Conservation (phyloP, 2,113 vertebrate genomes). For the Rhabdomys dilectus region DNA sequence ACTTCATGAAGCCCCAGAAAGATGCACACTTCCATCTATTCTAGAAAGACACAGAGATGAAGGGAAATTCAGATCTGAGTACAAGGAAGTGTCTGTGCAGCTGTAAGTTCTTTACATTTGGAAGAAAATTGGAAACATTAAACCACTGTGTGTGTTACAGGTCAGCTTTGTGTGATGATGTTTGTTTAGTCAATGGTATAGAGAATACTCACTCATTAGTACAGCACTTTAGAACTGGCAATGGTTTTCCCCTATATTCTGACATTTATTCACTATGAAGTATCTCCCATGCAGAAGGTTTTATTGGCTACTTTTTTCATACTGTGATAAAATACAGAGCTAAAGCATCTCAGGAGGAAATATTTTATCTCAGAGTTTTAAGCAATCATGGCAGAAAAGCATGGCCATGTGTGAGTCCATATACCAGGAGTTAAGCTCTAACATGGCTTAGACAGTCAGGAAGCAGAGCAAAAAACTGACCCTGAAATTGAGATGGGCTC, state of each 20-base stretch:
- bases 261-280: background rate
- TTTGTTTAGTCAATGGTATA: background rate
- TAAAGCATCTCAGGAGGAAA: background rate
- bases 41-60: background rate
- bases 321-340: background rate
- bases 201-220: background rate
- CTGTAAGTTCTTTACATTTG: background rate
- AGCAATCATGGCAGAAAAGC: background rate
- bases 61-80: background rate
- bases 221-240: background rate
- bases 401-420: too few relatives aligned
- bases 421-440: background rate
- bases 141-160: background rate
- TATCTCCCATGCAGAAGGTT: background rate
- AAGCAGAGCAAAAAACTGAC: background rate
- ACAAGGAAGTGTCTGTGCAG: background rate
- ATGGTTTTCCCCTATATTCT: background rate
- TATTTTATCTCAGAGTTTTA: background rate
- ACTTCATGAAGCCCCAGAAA: background rate
- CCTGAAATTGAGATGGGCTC: background rate
- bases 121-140: background rate
- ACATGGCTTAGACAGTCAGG: background rate
- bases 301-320: background rate
- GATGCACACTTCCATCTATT: background rate
- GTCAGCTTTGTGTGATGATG: background rate